These are phyloP conservation scores for Dasypus novemcinctus DNA, from an alignment of 2,113 vertebrate species.

Conservation along the genomic window DNA sequence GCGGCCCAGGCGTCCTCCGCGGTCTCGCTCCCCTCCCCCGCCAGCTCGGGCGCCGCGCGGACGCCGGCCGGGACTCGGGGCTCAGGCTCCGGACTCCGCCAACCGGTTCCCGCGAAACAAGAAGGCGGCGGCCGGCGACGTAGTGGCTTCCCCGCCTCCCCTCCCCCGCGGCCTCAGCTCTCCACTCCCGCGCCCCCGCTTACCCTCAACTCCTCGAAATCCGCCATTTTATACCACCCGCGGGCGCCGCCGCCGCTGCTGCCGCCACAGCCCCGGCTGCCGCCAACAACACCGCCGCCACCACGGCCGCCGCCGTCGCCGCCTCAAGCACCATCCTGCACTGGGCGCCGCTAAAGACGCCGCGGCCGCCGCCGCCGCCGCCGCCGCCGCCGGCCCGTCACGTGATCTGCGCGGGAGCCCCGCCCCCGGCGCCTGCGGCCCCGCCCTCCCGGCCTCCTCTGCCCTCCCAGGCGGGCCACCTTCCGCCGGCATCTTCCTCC, in stretches of 20 bases:
- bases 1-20: not conserved
- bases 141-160: slow-evolving; percentile 17
- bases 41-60: not conserved
- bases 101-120: not conserved
- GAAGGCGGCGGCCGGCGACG: slow-evolving; percentile 25
- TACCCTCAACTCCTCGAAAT: slow-evolving; percentile 89
- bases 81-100: not conserved
- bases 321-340: slow-evolving; percentile 72
- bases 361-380: slow-evolving; percentile 36
- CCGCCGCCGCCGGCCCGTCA: slow-evolving; percentile 41
- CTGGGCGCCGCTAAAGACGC: slow-evolving; percentile 68
- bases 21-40: not conserved
- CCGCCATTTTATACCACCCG: slow-evolving; percentile 88
- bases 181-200: slow-evolving; percentile 67
- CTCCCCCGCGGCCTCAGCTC: slow-evolving; percentile 52
- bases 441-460: not conserved
- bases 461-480: not conserved
- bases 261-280: slow-evolving; percentile 55
- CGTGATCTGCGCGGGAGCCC: slow-evolving; percentile 58
- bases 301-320: slow-evolving; percentile 57
- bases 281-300: slow-evolving; percentile 56
- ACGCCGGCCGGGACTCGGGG: not conserved
- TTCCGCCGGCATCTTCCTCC: not conserved
- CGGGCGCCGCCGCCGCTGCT: slow-evolving; percentile 73
- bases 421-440: slow-evolving; percentile 17